phyloP scores from a whole-genome alignment of 2,888 invertebrate genomes.

The Eupeodes latifasciatus region DNA sequence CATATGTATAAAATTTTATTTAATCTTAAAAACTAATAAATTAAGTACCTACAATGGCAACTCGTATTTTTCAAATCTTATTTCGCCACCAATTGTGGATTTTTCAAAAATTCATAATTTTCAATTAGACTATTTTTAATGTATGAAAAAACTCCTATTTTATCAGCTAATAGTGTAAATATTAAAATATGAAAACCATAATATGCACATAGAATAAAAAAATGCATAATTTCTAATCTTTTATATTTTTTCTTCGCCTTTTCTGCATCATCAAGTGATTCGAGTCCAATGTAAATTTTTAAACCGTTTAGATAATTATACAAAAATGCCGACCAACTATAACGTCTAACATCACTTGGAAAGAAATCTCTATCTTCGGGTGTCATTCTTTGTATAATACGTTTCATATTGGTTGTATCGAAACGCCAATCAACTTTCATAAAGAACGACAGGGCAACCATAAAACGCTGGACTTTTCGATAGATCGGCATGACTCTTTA shows the following conservation, averaged over 20 bases:
- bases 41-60: too few relatives aligned
- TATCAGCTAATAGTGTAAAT: constrained; percentile 42
- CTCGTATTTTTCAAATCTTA: not conserved
- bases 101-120: constrained; percentile 51
- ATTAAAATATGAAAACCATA: constrained; percentile 54
- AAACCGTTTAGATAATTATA: constrained; percentile 74
- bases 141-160: constrained; percentile 47
- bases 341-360: constrained; percentile 76
- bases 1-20: too few relatives aligned
- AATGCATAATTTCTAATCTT: constrained; percentile 25
- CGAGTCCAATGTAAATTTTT: constrained; percentile 68
- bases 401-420: constrained; percentile 76
- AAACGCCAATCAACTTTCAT: constrained; percentile 74
- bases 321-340: constrained; percentile 58
- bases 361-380: constrained; percentile 76
- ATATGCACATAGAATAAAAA: constrained; percentile 28
- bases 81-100: constrained; percentile 31
- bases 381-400: constrained; percentile 75
- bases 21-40: too few relatives aligned
- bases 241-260: constrained; percentile 38
- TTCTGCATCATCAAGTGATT: constrained; percentile 47
- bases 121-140: constrained; percentile 35
- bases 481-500: constrained; percentile 77
- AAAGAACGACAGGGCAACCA: constrained; percentile 74
- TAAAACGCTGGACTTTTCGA: constrained; percentile 76